Conservation (phyloP, 2,113 vertebrate species). For the Thamnaconus septentrionalis region DNA sequence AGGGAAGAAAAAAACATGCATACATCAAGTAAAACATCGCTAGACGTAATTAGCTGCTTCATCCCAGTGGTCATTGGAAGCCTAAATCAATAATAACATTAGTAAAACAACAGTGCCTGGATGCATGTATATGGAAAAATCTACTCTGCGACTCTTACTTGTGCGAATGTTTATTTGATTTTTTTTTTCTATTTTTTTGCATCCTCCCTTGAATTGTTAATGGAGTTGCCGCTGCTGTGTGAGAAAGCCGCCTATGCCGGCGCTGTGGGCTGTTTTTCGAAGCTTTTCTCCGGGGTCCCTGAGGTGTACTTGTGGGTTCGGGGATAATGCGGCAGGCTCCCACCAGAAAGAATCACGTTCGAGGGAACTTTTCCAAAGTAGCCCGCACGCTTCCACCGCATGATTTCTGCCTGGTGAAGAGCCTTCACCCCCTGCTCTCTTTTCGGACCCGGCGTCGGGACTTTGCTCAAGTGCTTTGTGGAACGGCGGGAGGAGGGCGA, state of each 20-base stretch:
- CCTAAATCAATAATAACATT: conserved; percentile 63
- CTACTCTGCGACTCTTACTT: background rate
- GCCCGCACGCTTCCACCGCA: too few species aligned
- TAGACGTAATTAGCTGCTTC: conserved; percentile 69
- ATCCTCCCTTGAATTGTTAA: conserved; percentile 14
- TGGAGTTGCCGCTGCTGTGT: conserved; percentile 7
- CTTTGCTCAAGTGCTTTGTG: too few species aligned
- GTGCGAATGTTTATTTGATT: too few species aligned
- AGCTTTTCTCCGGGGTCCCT: too few species aligned
- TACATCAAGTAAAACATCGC: conserved; percentile 70
- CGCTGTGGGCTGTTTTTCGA: background rate
- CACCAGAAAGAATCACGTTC: too few species aligned
- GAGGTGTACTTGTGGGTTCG: too few species aligned
- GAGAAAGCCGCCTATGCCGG: conserved; percentile 7
- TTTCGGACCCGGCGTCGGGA: too few species aligned
- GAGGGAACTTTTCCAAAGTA: too few species aligned
- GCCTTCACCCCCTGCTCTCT: too few species aligned
- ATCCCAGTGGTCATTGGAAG: conserved; percentile 69
- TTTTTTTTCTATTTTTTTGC: background rate
- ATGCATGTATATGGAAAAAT: conserved; percentile 20
- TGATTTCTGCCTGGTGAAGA: too few species aligned
- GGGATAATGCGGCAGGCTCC: too few species aligned
- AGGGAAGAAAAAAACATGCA: conserved; percentile 53
- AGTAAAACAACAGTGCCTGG: conserved; percentile 47
- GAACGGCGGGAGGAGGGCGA: too few species aligned